phyloP scores from a whole-genome alignment of 1,140 invertebrate genomes.

The Galendromus occidentalis region DNA sequence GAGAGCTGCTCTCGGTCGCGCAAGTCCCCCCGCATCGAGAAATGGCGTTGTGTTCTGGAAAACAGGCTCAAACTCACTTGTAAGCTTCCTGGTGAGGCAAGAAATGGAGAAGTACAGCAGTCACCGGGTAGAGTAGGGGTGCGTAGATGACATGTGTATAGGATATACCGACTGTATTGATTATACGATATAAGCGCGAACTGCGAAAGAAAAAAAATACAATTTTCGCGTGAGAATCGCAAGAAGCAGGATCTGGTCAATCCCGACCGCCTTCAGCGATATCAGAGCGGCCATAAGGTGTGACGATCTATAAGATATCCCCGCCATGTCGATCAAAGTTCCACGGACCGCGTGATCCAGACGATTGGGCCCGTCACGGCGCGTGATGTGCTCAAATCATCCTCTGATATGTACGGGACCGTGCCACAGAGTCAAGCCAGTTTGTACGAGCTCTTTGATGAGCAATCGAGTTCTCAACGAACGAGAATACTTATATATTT shows the following conservation, averaged over 20 bases:
- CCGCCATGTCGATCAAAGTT: too few species aligned
- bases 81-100: neutral
- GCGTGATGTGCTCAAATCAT: too few species aligned
- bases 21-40: neutral
- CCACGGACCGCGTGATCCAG: too few species aligned
- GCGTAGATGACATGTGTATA: neutral
- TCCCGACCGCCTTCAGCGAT: neutral
- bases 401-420: too few species aligned
- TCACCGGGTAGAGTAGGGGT: neutral
- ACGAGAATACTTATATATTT: neutral
- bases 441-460: neutral
- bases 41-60: neutral
- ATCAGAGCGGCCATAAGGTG: neutral
- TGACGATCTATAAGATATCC: neutral
- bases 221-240: neutral
- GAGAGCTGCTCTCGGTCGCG: neutral
- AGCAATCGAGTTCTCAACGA: neutral
- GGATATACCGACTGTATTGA: neutral
- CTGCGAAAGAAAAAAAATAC: neutral
- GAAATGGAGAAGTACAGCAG: neutral
- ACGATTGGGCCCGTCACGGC: too few species aligned
- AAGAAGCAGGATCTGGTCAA: neutral
- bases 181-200: neutral
- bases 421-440: neutral
- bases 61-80: neutral